Conservation (phyloP, 2,797 vertebrate species). For the Psittacula echo region DNA sequence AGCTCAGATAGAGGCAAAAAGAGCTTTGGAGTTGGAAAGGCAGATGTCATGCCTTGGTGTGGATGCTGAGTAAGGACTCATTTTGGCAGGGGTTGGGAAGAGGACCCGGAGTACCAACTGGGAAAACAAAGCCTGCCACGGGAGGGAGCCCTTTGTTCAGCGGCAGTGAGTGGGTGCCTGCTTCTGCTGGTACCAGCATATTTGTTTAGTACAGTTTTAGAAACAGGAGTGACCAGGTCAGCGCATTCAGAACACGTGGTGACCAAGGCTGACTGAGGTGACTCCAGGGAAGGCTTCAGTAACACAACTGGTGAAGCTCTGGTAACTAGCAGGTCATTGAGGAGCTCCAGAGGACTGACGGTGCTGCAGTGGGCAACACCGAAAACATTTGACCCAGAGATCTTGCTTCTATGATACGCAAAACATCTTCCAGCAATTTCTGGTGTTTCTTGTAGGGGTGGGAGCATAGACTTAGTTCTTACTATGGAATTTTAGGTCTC, state of each 20-base stretch:
- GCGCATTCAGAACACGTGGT: accelerated
- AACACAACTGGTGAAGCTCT: not conserved
- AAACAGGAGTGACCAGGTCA: not conserved
- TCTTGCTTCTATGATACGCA: not conserved
- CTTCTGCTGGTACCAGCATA: not conserved
- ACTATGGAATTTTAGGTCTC: not conserved
- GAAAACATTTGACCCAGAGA: not conserved
- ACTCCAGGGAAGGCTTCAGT: not conserved
- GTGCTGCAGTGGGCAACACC: not conserved
- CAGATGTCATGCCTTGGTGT: not conserved
- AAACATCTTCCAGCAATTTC: not conserved
- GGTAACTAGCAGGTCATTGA: accelerated
- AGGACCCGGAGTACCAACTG: not conserved
- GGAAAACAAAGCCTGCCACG: accelerated
- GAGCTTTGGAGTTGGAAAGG: not conserved
- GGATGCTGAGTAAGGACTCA: not conserved
- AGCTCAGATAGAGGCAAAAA: not conserved
- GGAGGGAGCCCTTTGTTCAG: not conserved
- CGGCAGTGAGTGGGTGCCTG: accelerated
- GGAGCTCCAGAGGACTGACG: not conserved
- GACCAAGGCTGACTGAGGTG: accelerated
- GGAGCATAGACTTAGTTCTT: not conserved
- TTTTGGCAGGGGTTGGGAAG: not conserved
- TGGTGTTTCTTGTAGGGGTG: not conserved
- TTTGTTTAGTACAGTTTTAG: not conserved